Conservation (phyloP, 2,113 vertebrate genomes). For the Ptilorrhoa leucosticta region DNA sequence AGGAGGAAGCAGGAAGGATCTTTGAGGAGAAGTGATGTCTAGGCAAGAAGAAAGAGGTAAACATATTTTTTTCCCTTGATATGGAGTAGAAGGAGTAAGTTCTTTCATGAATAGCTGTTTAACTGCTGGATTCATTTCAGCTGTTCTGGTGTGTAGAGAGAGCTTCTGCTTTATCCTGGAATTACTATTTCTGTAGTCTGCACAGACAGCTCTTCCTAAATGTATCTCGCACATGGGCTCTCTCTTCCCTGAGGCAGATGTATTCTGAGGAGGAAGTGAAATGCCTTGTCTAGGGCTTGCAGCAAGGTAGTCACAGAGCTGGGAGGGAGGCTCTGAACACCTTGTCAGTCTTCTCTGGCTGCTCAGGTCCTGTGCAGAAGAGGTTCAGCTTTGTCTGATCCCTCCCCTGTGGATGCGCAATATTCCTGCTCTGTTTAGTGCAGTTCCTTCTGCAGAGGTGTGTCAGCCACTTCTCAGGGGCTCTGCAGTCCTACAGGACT, state of each 20-base stretch:
- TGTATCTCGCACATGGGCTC: neutral
- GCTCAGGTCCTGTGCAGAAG: neutral
- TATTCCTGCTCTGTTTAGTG: neutral
- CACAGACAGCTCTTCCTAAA: neutral
- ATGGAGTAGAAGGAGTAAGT: neutral
- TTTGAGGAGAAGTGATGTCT: neutral
- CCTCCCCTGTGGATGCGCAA: neutral
- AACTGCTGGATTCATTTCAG: neutral
- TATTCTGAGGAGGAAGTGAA: neutral
- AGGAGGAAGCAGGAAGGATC: neutral
- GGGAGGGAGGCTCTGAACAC: neutral
- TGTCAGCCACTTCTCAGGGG: neutral
- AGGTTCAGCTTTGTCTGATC: neutral
- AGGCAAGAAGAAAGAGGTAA: neutral
- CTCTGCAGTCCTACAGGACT: neutral
- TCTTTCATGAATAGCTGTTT: neutral
- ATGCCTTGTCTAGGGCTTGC: neutral
- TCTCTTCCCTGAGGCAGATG: neutral
- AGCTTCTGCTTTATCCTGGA: neutral
- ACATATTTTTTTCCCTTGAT: fast-evolving
- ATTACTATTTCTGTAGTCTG: neutral
- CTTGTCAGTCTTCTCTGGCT: neutral
- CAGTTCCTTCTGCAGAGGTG: neutral
- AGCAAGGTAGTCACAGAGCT: neutral
- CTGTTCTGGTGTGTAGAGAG: neutral